Percentiles rank a stretch among this genome's conserved stretches.
phyloP scores from a whole-genome alignment of 2,113 vertebrate species.

The Periophthalmus modestus region DNA sequence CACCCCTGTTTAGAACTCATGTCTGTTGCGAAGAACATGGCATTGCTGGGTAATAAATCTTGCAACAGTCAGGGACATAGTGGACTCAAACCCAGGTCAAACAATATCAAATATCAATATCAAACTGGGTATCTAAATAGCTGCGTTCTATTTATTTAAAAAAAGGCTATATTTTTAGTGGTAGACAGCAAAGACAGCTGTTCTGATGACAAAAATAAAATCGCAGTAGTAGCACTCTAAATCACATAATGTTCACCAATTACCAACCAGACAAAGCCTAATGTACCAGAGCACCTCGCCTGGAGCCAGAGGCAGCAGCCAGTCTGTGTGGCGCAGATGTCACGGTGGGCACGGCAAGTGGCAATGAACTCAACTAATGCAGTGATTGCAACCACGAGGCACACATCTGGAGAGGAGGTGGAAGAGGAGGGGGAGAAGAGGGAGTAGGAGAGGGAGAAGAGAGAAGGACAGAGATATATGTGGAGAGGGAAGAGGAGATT shows the following conservation, averaged over 20 bases:
- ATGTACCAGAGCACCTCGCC: constrained; percentile 19
- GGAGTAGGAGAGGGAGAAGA: neutral
- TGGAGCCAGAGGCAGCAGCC: neutral
- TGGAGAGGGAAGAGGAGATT: constrained; percentile 15
- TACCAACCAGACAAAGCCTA: constrained; percentile 33
- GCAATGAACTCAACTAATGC: constrained; percentile 43
- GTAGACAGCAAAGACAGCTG: neutral
- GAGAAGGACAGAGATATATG: constrained; percentile 23
- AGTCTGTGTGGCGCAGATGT: constrained; percentile 16
- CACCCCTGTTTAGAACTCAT: too few relatives aligned
- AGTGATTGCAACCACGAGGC: constrained; percentile 70
- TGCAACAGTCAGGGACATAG: too few relatives aligned
- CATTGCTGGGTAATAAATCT: too few relatives aligned
- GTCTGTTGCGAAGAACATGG: too few relatives aligned
- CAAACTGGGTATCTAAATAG: too few relatives aligned
- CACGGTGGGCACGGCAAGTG: constrained; percentile 36
- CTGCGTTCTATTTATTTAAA: too few relatives aligned
- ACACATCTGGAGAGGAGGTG: constrained; percentile 88
- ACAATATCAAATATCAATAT: too few relatives aligned
- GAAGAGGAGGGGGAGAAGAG: neutral
- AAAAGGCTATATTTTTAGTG: neutral
- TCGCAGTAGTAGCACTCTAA: neutral
- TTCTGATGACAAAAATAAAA: neutral
- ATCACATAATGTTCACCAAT: constrained; percentile 25
- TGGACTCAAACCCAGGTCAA: too few relatives aligned